Evolutionary conservation across 1,140 invertebrate genomes (phyloP).

Genomic region (Drosophila trapezifrons): DNA sequence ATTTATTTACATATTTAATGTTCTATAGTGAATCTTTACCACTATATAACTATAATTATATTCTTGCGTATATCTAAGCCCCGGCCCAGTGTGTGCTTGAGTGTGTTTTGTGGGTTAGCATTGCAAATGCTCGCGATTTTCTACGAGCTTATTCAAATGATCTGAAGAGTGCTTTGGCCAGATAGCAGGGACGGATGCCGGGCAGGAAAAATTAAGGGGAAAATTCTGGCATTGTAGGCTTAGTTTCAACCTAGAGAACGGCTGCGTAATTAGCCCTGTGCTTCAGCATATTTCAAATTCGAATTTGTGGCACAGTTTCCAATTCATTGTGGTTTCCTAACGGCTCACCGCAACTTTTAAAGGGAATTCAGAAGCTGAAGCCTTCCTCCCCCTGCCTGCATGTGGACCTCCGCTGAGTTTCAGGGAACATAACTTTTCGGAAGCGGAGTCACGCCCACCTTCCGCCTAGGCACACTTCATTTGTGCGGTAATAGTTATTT

Average conservation of each 20-base stretch:
- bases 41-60: not conserved
- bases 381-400: not conserved
- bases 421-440: conserved; percentile 6
- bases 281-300: conserved; percentile 18
- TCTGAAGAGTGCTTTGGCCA: conserved; percentile 52
- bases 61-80: conserved; percentile 14
- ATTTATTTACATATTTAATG: not conserved
- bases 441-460: conserved; percentile 34
- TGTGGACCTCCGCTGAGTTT: not conserved
- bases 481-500: conserved; percentile 70
- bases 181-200: conserved; percentile 20
- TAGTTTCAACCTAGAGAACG: conserved; percentile 11
- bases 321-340: conserved; percentile 20
- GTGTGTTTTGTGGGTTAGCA: conserved; percentile 40
- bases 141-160: conserved; percentile 54
- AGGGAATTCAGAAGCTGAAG: not conserved
- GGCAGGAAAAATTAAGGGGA: not conserved
- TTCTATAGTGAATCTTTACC: not conserved
- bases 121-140: conserved; percentile 56
- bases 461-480: conserved; percentile 63
- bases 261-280: conserved; percentile 33
- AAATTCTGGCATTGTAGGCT: not conserved
- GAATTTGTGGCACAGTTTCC: conserved; percentile 31
- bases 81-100: not conserved
- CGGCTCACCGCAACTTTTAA: conserved; percentile 13